Evolutionary conservation across 2,888 invertebrate genomes (phyloP).

Genomic region (Copidosoma aretas): DNA sequence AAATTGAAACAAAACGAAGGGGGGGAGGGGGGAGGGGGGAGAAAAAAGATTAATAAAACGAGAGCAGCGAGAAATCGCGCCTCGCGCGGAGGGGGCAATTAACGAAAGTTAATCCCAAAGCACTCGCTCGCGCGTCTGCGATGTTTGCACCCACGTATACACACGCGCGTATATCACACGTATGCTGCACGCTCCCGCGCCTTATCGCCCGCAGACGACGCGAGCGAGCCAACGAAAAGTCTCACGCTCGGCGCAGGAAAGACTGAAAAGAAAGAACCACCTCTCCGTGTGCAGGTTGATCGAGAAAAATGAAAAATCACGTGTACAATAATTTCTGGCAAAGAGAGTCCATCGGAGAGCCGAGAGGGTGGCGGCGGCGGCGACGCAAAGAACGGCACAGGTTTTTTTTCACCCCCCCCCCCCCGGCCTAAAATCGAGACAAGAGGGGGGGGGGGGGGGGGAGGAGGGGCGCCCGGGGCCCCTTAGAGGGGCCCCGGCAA

Average conservation of each 20-base stretch:
- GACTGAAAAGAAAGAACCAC: not conserved
- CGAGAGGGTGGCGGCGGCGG: too few relatives aligned
- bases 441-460: not conserved
- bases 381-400: too few relatives aligned
- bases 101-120: constrained; percentile 33
- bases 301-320: too few relatives aligned
- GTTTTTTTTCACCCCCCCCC: not conserved
- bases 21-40: too few relatives aligned
- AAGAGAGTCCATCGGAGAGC: too few relatives aligned
- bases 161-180: not conserved
- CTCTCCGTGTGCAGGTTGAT: not conserved
- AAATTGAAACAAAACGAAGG: not conserved
- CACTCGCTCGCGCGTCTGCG: constrained; percentile 20
- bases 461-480: not conserved
- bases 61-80: not conserved
- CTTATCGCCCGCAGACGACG: constrained; percentile 20
- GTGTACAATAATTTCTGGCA: too few relatives aligned
- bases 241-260: constrained; percentile 14
- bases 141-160: too few relatives aligned
- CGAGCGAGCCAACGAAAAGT: constrained; percentile 12
- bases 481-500: too few relatives aligned
- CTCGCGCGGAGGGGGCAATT: constrained; percentile 4
- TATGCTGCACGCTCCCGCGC: not conserved
- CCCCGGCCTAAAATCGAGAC: not conserved
- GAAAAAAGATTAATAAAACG: constrained; percentile 1